A percentile compares a stretch with the other conserved stretches of the same genome.
phyloP scores from a whole-genome alignment of 2,888 invertebrate species.

The Harmothoe impar region DNA sequence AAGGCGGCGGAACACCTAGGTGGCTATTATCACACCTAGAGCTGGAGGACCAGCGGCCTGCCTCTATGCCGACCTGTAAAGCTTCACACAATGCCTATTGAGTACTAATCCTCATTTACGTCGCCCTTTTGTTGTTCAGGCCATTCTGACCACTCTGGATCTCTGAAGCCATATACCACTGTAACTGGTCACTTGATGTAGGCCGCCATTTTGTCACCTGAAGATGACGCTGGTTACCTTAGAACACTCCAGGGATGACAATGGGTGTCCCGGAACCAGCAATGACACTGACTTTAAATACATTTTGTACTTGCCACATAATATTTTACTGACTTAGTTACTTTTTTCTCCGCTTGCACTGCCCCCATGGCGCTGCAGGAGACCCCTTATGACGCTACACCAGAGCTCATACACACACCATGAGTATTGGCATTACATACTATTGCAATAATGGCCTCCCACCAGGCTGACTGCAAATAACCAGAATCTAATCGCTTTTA shows the following conservation, averaged over 20 bases:
- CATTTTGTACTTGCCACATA: too few species aligned
- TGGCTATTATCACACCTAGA: conserved; percentile 42
- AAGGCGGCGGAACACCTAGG: background rate
- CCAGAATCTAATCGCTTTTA: background rate
- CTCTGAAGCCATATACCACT: background rate
- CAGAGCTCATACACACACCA: background rate
- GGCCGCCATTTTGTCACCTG: background rate
- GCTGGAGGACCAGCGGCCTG: background rate
- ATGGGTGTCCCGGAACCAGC: too few species aligned
- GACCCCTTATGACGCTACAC: background rate
- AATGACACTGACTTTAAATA: too few species aligned
- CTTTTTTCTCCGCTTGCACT: too few species aligned
- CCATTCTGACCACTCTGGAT: background rate
- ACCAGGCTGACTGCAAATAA: background rate
- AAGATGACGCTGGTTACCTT: too few species aligned
- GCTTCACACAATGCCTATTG: conserved; percentile 52
- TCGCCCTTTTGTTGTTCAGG: background rate
- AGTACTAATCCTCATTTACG: conserved; percentile 42
- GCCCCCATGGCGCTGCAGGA: too few species aligned
- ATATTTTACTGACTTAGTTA: too few species aligned
- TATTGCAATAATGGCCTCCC: background rate
- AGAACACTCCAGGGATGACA: too few species aligned
- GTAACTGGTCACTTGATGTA: background rate
- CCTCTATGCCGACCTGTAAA: conserved; percentile 1
- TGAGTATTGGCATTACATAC: background rate